Evolutionary conservation across 2,888 invertebrate species (phyloP), one percentile per base, ranked within the genome.

Genomic region (Sericinus montela): DNA sequence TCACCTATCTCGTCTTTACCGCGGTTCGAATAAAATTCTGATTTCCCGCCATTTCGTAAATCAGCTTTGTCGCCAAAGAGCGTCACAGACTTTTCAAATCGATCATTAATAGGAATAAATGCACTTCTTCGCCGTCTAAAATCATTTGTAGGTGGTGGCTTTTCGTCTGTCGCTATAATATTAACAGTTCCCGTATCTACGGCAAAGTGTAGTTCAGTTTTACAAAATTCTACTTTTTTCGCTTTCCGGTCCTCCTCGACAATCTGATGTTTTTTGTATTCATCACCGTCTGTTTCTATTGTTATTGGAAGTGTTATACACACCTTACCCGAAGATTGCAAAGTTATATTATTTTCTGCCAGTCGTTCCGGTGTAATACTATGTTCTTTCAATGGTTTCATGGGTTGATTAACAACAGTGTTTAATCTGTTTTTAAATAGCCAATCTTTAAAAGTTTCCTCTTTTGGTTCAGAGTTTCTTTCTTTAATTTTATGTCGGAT

Each of bases 191-290:
- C 96, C 1, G 95, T 94, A 69, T 96, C 96, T 11, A 95, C 94
- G 0, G 95, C 94, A 72, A 96, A 96, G 75, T 96, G 96, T 19
- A 96, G 92, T 82, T 96, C 96, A 0, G 96, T 96, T 83, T 96
- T 96, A 69, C 95, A 95, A 75, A 96, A 96, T 65, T 94, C 95
- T 0, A 96, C 96, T 76, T 92, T 94, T 72, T 95, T 95, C 1
- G 90, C 83, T 69, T 87, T 91, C 59, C 87, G 84, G 40, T 87
- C 87, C 50, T 86, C 86, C 52, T 29, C 23, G 15, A 67, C 76
- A 0, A 36, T 49, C 44, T 67, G 73, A 53, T 50, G 67, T 54
- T 57, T 72, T 56, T 56, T 77, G 59, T 57, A 58, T 53, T 65
- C 61, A 45, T 65, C 60, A 28, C 72, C 72, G 46, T 68, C 65